phyloP scores from a whole-genome alignment of 2,113 vertebrate genomes.

The Epinephelus cyanopodus region DNA sequence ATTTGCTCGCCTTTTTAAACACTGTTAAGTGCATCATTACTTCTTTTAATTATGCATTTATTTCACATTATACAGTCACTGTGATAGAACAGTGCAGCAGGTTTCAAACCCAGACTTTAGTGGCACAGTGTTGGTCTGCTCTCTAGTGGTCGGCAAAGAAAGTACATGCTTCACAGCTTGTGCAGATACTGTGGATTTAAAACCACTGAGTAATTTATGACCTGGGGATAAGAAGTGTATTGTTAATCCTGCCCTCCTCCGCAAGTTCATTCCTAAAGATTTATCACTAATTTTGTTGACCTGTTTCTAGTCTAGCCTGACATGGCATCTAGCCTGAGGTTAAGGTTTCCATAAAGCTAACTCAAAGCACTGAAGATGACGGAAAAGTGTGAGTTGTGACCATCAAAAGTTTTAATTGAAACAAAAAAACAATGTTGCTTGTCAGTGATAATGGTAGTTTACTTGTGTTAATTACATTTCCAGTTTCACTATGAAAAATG shows the following conservation, averaged over 20 bases:
- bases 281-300: neutral
- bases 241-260: neutral
- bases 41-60: neutral
- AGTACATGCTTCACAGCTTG: neutral
- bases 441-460: neutral
- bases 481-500: neutral
- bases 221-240: neutral
- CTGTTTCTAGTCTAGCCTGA: neutral
- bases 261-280: neutral
- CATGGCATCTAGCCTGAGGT: neutral
- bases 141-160: constrained; percentile 66
- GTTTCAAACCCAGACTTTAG: neutral
- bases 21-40: neutral
- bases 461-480: neutral
- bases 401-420: neutral
- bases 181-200: neutral
- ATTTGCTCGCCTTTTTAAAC: neutral
- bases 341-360: neutral
- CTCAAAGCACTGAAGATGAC: neutral
- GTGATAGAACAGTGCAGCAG: neutral
- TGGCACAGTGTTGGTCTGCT: constrained; percentile 27
- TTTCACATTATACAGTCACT: neutral
- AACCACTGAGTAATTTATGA: neutral
- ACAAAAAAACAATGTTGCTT: neutral
- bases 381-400: neutral